Evolutionary conservation across 2,797 vertebrate species (phyloP).

Genomic region (Anguilla obscura): DNA sequence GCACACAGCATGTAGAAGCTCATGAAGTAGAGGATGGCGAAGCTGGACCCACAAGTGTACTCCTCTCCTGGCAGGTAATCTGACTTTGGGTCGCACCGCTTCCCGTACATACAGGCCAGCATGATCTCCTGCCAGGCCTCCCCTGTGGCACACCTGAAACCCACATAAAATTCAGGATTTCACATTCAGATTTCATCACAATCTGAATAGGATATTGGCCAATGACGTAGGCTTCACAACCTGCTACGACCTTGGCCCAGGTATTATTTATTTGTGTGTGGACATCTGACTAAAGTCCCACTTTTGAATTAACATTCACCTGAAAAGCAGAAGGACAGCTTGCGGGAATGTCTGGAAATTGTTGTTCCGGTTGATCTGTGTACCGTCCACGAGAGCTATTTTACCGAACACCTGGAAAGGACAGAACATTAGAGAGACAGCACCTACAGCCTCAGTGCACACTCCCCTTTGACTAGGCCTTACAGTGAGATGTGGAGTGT

Average conservation of each 20-base stretch:
- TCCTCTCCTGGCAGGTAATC: slow-evolving; percentile 86
- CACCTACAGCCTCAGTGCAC: not conserved
- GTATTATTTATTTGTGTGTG: not conserved
- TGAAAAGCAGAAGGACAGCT: slow-evolving; percentile 88
- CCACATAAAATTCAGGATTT: not conserved
- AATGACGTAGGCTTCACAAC: no score
- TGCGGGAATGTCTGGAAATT: slow-evolving; percentile 95
- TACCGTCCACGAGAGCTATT: slow-evolving; percentile 87
- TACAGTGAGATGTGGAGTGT: no score
- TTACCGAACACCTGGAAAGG: slow-evolving; percentile 84
- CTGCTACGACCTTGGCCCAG: no score
- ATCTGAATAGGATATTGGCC: not conserved
- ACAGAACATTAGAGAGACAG: slow-evolving; percentile 7
- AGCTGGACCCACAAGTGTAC: slow-evolving; percentile 83
- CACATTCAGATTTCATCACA: not conserved
- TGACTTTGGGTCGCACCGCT: slow-evolving; percentile 84
- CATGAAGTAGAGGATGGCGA: slow-evolving; percentile 90
- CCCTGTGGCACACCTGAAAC: slow-evolving; percentile 82
- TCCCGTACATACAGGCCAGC: slow-evolving; percentile 85
- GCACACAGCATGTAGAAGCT: slow-evolving; percentile 96
- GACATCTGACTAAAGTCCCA: not conserved
- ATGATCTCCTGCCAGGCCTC: slow-evolving; percentile 93
- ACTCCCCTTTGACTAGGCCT: not conserved
- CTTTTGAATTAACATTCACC: slow-evolving; percentile 60
- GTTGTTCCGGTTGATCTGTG: slow-evolving; percentile 89